Evolutionary conservation across 2,888 invertebrate species (phyloP).

Genomic region (Chloroclystis v-ata): DNA sequence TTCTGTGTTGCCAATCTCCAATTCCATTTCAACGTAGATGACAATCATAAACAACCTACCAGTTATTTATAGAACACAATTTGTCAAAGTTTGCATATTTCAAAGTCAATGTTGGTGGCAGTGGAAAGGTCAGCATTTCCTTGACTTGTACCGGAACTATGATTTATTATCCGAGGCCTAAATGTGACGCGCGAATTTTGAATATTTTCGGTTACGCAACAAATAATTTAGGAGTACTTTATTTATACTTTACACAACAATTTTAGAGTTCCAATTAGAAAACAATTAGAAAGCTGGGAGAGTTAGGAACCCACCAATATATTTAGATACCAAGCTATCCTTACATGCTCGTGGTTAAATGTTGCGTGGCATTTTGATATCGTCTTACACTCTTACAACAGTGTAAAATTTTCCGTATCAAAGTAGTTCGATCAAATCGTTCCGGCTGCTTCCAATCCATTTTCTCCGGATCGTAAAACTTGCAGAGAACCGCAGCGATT

Average conservation of each 20-base stretch:
- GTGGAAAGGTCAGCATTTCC: constrained; percentile 52
- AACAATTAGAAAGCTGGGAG: too few relatives aligned
- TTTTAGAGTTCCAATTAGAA: too few relatives aligned
- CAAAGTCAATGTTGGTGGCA: constrained; percentile 40
- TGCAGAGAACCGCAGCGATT: constrained; percentile 19
- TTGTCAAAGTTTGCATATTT: constrained; percentile 52
- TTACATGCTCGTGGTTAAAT: too few relatives aligned
- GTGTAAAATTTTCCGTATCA: background rate
- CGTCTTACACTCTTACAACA: too few relatives aligned
- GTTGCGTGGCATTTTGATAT: too few relatives aligned
- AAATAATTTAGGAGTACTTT: too few relatives aligned
- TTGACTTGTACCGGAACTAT: constrained; percentile 47
- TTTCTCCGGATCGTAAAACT: constrained; percentile 13
- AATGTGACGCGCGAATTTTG: constrained; percentile 42
- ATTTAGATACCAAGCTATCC: too few relatives aligned
- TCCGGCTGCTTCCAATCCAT: background rate
- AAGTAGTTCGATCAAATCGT: constrained; percentile 1
- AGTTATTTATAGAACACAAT: constrained; percentile 40
- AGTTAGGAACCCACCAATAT: too few relatives aligned
- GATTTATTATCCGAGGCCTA: constrained; percentile 22
- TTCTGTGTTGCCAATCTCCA: too few relatives aligned
- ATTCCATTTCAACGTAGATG: background rate
- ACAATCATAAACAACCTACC: background rate
- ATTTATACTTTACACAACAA: too few relatives aligned
- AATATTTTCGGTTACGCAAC: constrained; percentile 28